Evolutionary conservation across 2,113 vertebrate species (phyloP), one percentile per base, ranked within the genome.

Genomic region (Penelope pileata): DNA sequence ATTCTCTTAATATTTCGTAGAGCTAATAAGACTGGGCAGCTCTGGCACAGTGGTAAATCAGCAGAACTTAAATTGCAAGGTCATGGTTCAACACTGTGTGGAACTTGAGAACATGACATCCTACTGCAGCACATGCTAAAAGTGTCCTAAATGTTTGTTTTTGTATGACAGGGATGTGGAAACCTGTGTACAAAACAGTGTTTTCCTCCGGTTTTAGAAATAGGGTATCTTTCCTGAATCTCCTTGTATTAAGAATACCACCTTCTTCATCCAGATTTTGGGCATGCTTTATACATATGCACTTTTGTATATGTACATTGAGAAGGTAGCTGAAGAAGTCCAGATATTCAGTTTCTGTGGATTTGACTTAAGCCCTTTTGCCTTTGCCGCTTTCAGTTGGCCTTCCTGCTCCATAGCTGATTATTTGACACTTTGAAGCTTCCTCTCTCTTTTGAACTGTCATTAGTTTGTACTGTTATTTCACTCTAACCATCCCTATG

Each of bases 401-500:
- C 43, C 53, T 79, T 89, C 56, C 47, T 81, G 16, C 50, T 92
- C 29, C 26, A 7, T 58, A 73, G 26, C 32, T 5, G 72, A n/a
- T 51, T 27, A 5, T 67, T 63, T 86, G 69, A 68, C 12, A 70
- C 21, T 50, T 32, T 84, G 42, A 42, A 67, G 6, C 62, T 72
- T 92, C 34, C 0, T 72, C 23, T 6, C 7, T 72, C 12, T 34
- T 86, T 78, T 66, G 42, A 38, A 60, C 47, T 78, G 56, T 67
- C 56, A 60, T 94, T 67, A 78, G 42, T 70, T 66, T 92, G 78
- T 42, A 11, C 32, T 70, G 42, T 74, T 78, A 82, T 62, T 92
- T 92, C n/a, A 59, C 10, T 60, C 17, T 81, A 48, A 74, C 72
- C 63, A 90, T 83, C 43, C 45, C 54, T 74, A 78, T 59, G 64